These are phyloP conservation scores for Mormoops blainvillei DNA, from an alignment of 2,113 vertebrate species.

Conservation along the genomic window DNA sequence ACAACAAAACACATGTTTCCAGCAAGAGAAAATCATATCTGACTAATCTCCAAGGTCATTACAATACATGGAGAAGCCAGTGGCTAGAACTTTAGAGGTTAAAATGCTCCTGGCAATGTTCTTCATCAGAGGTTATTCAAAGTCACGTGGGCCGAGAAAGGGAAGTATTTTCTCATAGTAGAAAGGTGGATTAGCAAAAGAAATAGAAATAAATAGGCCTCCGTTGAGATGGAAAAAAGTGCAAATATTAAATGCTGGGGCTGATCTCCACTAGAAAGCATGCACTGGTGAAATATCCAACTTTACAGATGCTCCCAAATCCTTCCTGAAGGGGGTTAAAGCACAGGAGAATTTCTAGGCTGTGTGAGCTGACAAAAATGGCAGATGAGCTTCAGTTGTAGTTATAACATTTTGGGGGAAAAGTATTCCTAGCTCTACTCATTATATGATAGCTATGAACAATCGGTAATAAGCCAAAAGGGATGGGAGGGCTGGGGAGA, in stretches of 20 bases:
- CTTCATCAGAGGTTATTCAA: not conserved
- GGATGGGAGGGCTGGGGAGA: rapidly evolving
- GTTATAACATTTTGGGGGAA: not conserved
- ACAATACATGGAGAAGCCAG: not conserved
- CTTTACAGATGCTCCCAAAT: not conserved
- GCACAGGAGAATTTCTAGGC: not conserved
- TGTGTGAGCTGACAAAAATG: not conserved
- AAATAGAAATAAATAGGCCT: not conserved
- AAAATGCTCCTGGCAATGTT: not conserved
- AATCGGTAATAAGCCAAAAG: not conserved
- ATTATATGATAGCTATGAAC: not conserved
- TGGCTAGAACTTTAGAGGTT: not conserved
- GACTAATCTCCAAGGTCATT: not conserved
- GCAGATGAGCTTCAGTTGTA: not conserved
- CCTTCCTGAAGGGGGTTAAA: not conserved
- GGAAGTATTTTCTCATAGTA: not conserved
- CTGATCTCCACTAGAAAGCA: not conserved
- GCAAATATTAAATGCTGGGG: not conserved
- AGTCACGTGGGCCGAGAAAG: not conserved
- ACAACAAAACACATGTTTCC: not conserved
- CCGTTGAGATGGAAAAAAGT: not conserved
- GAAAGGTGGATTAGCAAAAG: not conserved
- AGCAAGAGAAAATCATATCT: not conserved
- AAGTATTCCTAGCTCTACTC: not conserved
- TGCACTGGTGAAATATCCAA: not conserved